Evolutionary conservation across 2,113 vertebrate species (phyloP).

Genomic region (Chauna torquata): DNA sequence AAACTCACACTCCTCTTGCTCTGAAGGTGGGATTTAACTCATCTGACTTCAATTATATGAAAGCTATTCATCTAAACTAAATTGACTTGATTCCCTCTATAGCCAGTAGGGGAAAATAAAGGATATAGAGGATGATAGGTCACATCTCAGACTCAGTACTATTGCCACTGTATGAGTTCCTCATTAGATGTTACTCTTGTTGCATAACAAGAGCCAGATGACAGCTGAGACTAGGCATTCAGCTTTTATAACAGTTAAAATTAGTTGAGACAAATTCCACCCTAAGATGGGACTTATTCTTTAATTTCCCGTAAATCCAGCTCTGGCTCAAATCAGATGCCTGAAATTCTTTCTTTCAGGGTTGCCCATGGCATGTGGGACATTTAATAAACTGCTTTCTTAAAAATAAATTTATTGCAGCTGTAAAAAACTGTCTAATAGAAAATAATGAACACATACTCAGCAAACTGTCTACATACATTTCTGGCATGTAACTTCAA

Average conservation of each 20-base stretch:
- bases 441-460: not conserved
- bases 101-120: not conserved
- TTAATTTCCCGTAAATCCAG: not conserved
- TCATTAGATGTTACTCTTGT: not conserved
- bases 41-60: not conserved
- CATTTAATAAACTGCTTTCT: not conserved
- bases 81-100: not conserved
- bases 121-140: not conserved
- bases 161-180: not conserved
- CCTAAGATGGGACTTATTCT: not conserved
- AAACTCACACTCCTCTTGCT: not conserved
- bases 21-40: not conserved
- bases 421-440: not conserved
- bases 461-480: not conserved
- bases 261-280: not conserved
- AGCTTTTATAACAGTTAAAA: not conserved
- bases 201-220: not conserved
- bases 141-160: not conserved
- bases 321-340: not conserved
- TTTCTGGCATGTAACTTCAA: not conserved
- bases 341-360: not conserved
- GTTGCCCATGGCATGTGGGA: not conserved
- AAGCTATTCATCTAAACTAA: not conserved
- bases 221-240: not conserved
- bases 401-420: constrained; percentile 18